These are phyloP conservation scores for Plecturocebus donacophilus DNA, from an alignment of 2,113 vertebrate genomes.

Conservation along the genomic window DNA sequence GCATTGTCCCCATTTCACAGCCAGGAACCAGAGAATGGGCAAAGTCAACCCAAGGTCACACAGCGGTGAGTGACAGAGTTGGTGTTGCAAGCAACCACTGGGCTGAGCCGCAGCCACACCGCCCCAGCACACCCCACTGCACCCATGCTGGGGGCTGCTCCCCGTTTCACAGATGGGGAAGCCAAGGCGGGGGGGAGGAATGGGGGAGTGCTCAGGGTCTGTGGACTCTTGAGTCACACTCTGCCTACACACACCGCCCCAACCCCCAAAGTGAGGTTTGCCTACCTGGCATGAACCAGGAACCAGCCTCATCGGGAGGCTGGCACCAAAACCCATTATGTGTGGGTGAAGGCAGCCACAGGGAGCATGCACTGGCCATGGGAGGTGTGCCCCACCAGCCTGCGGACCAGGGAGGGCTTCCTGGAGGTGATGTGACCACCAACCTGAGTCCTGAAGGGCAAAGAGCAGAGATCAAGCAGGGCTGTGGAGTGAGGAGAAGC, in stretches of 20 bases:
- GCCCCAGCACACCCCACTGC: no score
- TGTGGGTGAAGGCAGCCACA: neutral
- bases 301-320: fast-evolving
- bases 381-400: neutral
- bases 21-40: neutral
- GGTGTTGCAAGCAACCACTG: fast-evolving
- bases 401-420: neutral
- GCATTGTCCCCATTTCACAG: neutral
- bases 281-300: neutral
- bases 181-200: neutral
- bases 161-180: neutral
- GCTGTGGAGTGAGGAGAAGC: neutral
- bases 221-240: fast-evolving
- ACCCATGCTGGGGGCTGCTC: neutral
- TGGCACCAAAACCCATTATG: neutral
- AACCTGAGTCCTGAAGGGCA: no score
- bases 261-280: fast-evolving
- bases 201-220: fast-evolving
- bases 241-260: fast-evolving
- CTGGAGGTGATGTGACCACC: neutral
- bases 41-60: neutral
- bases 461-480: neutral
- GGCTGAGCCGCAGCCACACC: neutral
- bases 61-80: fast-evolving
- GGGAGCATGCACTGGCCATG: fast-evolving